Percentiles rank a stretch among this genome's conserved stretches.
These are phyloP conservation scores for Oxygymnocypris stewartii DNA, from an alignment of 2,113 vertebrate species.

Conservation along the genomic window DNA sequence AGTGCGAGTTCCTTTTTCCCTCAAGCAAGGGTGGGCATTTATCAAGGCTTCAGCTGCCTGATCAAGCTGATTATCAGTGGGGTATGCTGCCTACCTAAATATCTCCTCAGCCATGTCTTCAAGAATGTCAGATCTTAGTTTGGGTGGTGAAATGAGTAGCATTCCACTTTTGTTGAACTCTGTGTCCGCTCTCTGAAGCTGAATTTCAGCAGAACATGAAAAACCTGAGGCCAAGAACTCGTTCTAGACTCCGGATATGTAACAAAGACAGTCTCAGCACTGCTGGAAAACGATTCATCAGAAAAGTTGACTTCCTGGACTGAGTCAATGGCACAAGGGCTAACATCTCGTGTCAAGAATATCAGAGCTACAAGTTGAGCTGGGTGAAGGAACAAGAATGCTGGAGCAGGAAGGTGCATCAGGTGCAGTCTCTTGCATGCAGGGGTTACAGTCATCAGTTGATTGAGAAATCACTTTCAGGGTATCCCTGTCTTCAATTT, in stretches of 20 bases:
- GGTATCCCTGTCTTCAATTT: not conserved
- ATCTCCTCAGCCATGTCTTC: not conserved
- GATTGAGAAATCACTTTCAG: constrained; percentile 3
- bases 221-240: not conserved
- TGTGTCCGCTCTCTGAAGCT: not conserved
- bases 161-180: not conserved
- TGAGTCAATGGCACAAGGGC: not conserved
- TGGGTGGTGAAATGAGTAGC: not conserved
- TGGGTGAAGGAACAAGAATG: not conserved
- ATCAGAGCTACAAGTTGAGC: not conserved
- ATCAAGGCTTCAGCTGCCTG: not conserved
- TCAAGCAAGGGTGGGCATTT: constrained; percentile 2
- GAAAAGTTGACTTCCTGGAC: not conserved
- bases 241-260: not conserved
- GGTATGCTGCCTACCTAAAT: not conserved
- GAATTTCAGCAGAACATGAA: not conserved
- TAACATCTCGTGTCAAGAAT: not conserved
- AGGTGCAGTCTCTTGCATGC: not conserved
- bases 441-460: not conserved
- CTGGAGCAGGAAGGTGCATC: not conserved
- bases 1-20: not conserved
- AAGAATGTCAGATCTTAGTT: not conserved
- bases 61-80: not conserved
- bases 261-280: not conserved
- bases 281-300: not conserved